Percentiles rank a stretch among this genome's conserved stretches.
Conservation (phyloP, 2,888 invertebrate genomes). For the Cerceris ruficornis region DNA sequence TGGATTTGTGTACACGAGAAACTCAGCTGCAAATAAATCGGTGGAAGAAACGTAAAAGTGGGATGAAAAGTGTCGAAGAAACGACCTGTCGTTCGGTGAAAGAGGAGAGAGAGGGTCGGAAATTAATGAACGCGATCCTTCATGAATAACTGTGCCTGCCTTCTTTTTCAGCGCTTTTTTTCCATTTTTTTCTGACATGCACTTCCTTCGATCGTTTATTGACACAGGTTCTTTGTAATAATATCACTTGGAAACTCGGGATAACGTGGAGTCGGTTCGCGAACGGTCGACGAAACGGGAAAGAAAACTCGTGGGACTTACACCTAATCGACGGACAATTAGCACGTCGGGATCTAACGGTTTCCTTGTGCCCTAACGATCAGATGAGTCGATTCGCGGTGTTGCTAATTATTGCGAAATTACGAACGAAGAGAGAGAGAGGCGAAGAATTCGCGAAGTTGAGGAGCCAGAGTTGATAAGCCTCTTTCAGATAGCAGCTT, state of each 20-base stretch:
- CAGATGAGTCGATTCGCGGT: too few species aligned
- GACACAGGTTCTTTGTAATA: conserved; percentile 36
- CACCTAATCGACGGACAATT: conserved; percentile 28
- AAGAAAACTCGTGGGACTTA: conserved; percentile 22
- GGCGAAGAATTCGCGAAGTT: too few species aligned
- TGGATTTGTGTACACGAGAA: too few species aligned
- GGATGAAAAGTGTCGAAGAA: conserved; percentile 3
- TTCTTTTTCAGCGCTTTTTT: conserved; percentile 8
- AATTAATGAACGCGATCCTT: neutral
- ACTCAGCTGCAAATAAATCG: too few species aligned
- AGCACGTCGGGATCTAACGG: neutral
- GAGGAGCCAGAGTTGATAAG: too few species aligned
- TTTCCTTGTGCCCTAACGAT: neutral
- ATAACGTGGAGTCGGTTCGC: conserved; percentile 2
- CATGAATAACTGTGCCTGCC: conserved; percentile 6
- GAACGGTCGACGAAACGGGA: conserved; percentile 12
- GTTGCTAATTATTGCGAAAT: too few species aligned
- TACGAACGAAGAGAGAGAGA: too few species aligned
- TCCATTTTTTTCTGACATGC: conserved; percentile 18
- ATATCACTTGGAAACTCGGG: neutral
- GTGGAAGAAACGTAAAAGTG: neutral
- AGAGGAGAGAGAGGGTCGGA: neutral
- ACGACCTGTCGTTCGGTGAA: conserved; percentile 5
- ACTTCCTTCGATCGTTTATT: conserved; percentile 59
- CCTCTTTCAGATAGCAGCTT: too few species aligned